Conservation (phyloP, 2,888 invertebrate species). For the Acronicta aceris region DNA sequence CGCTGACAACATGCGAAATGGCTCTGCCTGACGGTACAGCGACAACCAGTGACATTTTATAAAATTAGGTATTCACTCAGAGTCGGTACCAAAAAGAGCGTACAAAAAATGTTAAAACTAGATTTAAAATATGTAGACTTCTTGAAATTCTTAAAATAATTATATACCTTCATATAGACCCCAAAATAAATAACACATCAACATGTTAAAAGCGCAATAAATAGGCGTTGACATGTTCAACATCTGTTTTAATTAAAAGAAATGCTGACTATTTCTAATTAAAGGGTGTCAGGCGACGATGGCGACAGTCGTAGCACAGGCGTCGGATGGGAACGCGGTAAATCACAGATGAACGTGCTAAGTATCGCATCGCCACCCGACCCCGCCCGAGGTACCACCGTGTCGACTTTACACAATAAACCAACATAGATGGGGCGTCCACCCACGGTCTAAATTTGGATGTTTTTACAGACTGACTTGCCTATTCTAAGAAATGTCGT, state of each 20-base stretch:
- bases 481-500: constrained; percentile 17
- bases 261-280: constrained; percentile 57
- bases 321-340: constrained; percentile 62
- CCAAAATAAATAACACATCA: constrained; percentile 43
- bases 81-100: not conserved
- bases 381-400: constrained; percentile 76
- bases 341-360: constrained; percentile 79
- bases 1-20: constrained; percentile 67
- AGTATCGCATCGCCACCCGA: constrained; percentile 66
- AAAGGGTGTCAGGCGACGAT: constrained; percentile 51
- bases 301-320: constrained; percentile 40
- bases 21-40: constrained; percentile 26
- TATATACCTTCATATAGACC: not conserved
- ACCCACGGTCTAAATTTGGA: constrained; percentile 68
- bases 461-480: constrained; percentile 27
- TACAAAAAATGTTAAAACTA: not conserved
- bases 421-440: constrained; percentile 66
- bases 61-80: constrained; percentile 18
- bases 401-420: constrained; percentile 73
- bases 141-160: not conserved
- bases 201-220: constrained; percentile 39
- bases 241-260: constrained; percentile 53
- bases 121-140: not conserved
- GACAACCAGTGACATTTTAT: constrained; percentile 37
- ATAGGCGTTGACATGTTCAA: constrained; percentile 33